Evolutionary conservation across 2,113 vertebrate species (phyloP).

Genomic region (Nansenia antarctica): DNA sequence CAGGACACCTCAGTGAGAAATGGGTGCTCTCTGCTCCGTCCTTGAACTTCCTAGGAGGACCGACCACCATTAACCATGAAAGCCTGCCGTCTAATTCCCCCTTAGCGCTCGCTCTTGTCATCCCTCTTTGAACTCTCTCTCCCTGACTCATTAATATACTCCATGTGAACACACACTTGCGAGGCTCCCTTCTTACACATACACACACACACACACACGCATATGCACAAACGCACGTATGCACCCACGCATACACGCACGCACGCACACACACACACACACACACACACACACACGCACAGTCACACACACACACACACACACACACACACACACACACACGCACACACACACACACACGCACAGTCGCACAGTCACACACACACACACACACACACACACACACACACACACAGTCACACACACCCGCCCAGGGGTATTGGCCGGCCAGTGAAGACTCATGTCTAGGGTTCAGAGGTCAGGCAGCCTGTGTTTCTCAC

Average conservation of each 20-base stretch:
- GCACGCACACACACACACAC: background rate
- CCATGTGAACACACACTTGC: conserved; percentile 3
- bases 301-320: background rate
- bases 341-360: too few relatives aligned
- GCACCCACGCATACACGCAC: too few relatives aligned
- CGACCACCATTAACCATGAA: background rate
- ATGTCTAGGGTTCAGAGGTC: conserved; percentile 4
- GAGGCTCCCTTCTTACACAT: too few relatives aligned
- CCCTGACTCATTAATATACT: conserved; percentile 34
- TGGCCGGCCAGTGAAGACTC: conserved; percentile 10
- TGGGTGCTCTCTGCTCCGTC: background rate
- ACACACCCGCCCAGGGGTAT: background rate
- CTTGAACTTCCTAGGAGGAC: background rate
- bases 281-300: conserved; percentile 10
- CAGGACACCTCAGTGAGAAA: conserved; percentile 17
- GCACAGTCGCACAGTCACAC: too few relatives aligned
- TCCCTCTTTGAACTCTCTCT: conserved; percentile 69
- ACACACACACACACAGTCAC: conserved; percentile 13
- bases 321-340: too few relatives aligned
- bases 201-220: background rate
- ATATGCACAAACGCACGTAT: too few relatives aligned
- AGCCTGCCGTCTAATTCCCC: background rate
- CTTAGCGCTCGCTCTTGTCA: conserved; percentile 11
- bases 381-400: background rate
- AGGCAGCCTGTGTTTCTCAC: too few relatives aligned